Base-by-base conservation (phyloP, 30 jellyfish, hydroid and myxozoan genomes). In the Turritopsis dohrnii region DNA sequence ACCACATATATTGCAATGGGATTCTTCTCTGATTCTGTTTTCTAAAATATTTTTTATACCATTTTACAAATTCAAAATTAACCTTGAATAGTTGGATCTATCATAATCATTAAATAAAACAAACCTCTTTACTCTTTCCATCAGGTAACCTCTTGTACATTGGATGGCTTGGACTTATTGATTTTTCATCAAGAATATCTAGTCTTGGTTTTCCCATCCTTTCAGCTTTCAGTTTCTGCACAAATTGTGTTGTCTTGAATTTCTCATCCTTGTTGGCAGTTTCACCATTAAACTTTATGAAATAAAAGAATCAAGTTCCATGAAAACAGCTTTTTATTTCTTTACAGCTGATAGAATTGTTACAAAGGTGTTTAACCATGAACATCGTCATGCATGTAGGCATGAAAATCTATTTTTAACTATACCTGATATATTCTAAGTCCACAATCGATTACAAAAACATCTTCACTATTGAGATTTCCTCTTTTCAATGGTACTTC, bases 381-480 rank as follows among this genome's bases (percentile, higher is more conserved):
- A 41, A 41, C 60, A 41, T 41, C 60, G 13, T 41, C 5, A 41
- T 41, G n/a, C n/a, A n/a, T n/a, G n/a, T n/a, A n/a, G 0, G 30
- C 0, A 69, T 60, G 23, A 25, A 29, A 26, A 16, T 74, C 28
- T 29, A 7, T 22, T 74, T 16, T 24, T 29, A 65, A 28, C 76
- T 88, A 20, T 27, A 92, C 96, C 96, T 94, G 99, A 81, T 53
- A 94, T 25, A 94, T 28, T 20, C 87, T 90, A 66, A 75, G 88
- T 75, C 88, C 96, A 29, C 83, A 79, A 74, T 94, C 99, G 54
- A 94, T 81, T 77, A 89, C 87, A 86, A 94, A 94, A 26, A 94
- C 99, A 84, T 94, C 99, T 23, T 94, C 99, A 20, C 97, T 85
- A 69, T 89, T 94, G 73, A 94, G 86, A 81, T 94, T 94, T 71